Base-by-base conservation (phyloP, 1,140 invertebrate genomes). In the Ridgeia piscesae region DNA sequence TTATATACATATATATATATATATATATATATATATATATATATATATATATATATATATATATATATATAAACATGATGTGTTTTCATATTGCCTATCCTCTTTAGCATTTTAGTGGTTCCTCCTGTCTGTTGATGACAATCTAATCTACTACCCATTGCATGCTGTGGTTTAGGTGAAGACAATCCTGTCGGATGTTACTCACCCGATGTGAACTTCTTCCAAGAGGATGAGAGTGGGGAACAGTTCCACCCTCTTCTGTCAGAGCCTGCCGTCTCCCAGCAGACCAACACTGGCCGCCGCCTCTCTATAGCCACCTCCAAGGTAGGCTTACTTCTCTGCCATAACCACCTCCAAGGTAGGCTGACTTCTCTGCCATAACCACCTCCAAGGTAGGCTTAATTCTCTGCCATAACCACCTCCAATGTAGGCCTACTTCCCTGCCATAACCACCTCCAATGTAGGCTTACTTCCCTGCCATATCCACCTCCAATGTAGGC, bases 301-400 rank as follows among this genome's bases (percentile, higher is more conserved):
- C 94, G 94, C 42, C 94, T 95, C 34, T 94, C 94, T 34, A 92
- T 95, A 92, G 94, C 94, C 33, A 94, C 95, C 27, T 94, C 94
- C 27, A 95, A 95, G 94, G 95, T 95, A 93, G 88, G 31, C n/a
- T 35, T 91, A 31, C 27, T 58, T 48, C n/a, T 91, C 35, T 33
- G 1, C 33, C 89, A n/a, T 95, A 92, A 94, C 94, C 33, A 94
- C 95, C 27, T 94, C 94, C 27, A 95, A 95, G 94, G 95, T 95
- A 93, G 88, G 31, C n/a, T 35, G 89, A 31, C 27, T 58, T 48
- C n/a, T 91, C 35, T 33, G 1, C 33, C 89, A n/a, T 95, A 92
- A 94, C 94, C 33, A 94, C 95, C 27, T 94, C 94, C 27, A 95
- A 95, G 94, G 95, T 95, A 93, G 88, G 31, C n/a, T 35, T 91